A percentile compares a stretch with the other conserved stretches of the same genome.
Conservation (phyloP, 2,888 invertebrate species). For the Dryocosmus kuriphilus region DNA sequence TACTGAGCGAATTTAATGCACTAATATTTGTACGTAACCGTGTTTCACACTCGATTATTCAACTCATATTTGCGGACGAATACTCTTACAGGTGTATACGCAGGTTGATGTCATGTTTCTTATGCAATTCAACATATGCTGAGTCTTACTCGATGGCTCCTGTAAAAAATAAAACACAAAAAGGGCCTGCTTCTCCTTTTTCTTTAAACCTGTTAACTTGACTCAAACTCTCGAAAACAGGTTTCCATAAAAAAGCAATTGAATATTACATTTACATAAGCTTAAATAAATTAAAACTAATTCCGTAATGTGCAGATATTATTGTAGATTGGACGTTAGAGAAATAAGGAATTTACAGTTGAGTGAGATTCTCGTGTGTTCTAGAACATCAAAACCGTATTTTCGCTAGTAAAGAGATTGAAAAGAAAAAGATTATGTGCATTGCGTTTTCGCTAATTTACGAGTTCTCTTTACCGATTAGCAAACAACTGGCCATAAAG, state of each 20-base stretch:
- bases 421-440: background rate
- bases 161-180: slow-evolving; percentile 6
- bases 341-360: slow-evolving; percentile 6
- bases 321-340: background rate
- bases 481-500: slow-evolving; percentile 14
- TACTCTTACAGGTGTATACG: slow-evolving; percentile 15
- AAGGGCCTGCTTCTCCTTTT: slow-evolving; percentile 8
- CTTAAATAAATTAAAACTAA: background rate
- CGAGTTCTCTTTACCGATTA: slow-evolving; percentile 16
- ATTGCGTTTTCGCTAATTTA: slow-evolving; percentile 1
- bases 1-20: background rate
- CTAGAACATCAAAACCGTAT: background rate
- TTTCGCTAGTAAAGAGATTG: background rate
- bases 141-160: background rate
- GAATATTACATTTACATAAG: background rate
- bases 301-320: background rate
- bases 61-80: slow-evolving; percentile 12
- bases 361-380: background rate
- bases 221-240: slow-evolving; percentile 21
- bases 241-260: background rate
- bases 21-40: background rate
- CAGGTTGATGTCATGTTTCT: slow-evolving; percentile 37
- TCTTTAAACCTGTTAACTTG: background rate
- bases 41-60: slow-evolving; percentile 22
- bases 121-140: slow-evolving; percentile 31